phyloP scores from a whole-genome alignment of 2,797 vertebrate species.

The Nannoperca obscura region DNA sequence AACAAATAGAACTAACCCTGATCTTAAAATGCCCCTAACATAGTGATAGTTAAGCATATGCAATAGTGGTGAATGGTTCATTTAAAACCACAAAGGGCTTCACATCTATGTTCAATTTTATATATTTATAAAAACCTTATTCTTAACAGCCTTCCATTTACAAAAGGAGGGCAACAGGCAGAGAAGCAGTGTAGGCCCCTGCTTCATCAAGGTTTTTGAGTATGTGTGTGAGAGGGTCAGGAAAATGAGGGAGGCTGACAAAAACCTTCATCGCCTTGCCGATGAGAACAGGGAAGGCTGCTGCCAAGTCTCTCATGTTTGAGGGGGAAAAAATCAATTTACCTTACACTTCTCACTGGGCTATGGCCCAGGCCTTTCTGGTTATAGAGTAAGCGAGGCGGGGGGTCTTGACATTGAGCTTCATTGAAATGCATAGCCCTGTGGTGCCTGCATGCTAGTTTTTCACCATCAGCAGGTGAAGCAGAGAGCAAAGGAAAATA shows the following conservation, averaged over 20 bases:
- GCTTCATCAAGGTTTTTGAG: conserved; percentile 23
- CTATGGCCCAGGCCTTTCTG: conserved; percentile 57
- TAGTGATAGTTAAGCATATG: background rate
- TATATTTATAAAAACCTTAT: background rate
- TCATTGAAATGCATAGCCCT: conserved; percentile 86
- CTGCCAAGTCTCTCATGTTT: conserved; percentile 56
- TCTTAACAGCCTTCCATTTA: background rate
- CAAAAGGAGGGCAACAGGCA: conserved; percentile 2
- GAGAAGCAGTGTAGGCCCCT: background rate
- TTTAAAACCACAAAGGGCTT: conserved; percentile 4
- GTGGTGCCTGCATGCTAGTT: conserved; percentile 72
- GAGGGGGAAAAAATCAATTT: conserved; percentile 67
- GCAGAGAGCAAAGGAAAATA: conserved; percentile 77
- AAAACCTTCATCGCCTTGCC: conserved; percentile 53
- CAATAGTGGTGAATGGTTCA: background rate
- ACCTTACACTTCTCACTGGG: conserved; percentile 65
- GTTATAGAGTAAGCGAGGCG: conserved; percentile 70
- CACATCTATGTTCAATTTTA: background rate
- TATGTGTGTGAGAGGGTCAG: conserved; percentile 54
- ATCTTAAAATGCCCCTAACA: background rate
- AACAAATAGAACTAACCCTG: background rate
- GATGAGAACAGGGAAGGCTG: conserved; percentile 59
- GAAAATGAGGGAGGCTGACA: conserved; percentile 65
- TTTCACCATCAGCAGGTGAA: conserved; percentile 82
- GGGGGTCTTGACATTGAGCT: conserved; percentile 78